These are phyloP conservation scores for Oplegnathus fasciatus DNA, from an alignment of 2,113 vertebrate genomes.

Conservation along the genomic window DNA sequence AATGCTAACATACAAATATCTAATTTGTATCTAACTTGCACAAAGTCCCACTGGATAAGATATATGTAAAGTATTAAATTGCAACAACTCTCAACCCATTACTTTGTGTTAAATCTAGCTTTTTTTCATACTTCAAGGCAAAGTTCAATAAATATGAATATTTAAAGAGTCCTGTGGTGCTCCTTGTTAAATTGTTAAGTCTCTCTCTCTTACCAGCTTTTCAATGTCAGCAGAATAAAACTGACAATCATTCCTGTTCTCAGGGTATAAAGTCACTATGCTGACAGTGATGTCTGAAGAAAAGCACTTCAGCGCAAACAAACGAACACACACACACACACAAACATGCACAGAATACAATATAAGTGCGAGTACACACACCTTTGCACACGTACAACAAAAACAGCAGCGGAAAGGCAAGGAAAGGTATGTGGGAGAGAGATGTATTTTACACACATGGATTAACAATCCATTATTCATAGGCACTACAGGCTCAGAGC, in stretches of 20 bases:
- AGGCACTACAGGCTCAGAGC: slow-evolving; percentile 32
- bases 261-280: slow-evolving; percentile 7
- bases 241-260: slow-evolving; percentile 30
- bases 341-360: background rate
- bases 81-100: slow-evolving; percentile 17
- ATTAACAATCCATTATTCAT: slow-evolving; percentile 74
- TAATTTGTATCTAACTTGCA: slow-evolving; percentile 7
- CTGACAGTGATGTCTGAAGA: slow-evolving; percentile 32
- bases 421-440: slow-evolving; percentile 25
- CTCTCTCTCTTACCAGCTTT: slow-evolving; percentile 21
- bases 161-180: slow-evolving; percentile 54
- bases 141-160: slow-evolving; percentile 64
- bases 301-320: background rate
- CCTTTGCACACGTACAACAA: slow-evolving; percentile 17
- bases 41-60: slow-evolving; percentile 13
- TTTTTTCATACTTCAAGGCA: slow-evolving; percentile 35
- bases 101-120: slow-evolving; percentile 25
- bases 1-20: slow-evolving; percentile 14
- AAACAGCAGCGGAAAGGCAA: slow-evolving; percentile 14
- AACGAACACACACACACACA: background rate
- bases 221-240: slow-evolving; percentile 54
- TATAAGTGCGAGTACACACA: slow-evolving; percentile 13
- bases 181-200: slow-evolving; percentile 66
- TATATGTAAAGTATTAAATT: slow-evolving; percentile 22
- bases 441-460: slow-evolving; percentile 58